phyloP scores from a whole-genome alignment of 2,797 vertebrate species.

The Helostoma temminkii region DNA sequence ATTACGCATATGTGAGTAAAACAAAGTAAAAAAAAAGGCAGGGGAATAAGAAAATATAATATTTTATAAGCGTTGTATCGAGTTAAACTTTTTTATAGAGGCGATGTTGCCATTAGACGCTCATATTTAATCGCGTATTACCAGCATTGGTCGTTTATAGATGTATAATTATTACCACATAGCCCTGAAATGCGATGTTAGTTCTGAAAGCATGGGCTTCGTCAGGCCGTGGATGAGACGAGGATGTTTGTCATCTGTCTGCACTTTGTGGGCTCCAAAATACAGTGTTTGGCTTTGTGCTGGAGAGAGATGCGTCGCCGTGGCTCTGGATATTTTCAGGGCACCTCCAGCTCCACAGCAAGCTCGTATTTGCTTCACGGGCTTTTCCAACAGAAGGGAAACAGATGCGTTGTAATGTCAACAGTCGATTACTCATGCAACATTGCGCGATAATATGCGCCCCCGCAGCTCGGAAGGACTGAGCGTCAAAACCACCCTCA shows the following conservation, averaged over 20 bases:
- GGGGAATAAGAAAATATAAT: background rate
- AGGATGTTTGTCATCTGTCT: slow-evolving; percentile 68
- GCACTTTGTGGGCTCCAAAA: slow-evolving; percentile 46
- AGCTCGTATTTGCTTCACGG: slow-evolving; percentile 40
- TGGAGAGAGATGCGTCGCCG: slow-evolving; percentile 52
- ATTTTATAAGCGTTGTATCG: slow-evolving; percentile 16
- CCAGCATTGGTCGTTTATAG: background rate
- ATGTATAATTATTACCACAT: background rate
- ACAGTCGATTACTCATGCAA: slow-evolving; percentile 76
- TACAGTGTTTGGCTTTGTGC: slow-evolving; percentile 58
- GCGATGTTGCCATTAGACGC: background rate
- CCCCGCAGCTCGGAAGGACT: slow-evolving; percentile 53
- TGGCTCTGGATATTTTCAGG: slow-evolving; percentile 77
- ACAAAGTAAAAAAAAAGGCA: background rate
- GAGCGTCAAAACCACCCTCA: slow-evolving; percentile 11
- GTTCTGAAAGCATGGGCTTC: slow-evolving; percentile 65
- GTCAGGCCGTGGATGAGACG: slow-evolving; percentile 63
- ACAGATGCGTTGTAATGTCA: slow-evolving; percentile 78
- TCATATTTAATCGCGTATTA: slow-evolving; percentile 18
- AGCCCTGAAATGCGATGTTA: slow-evolving; percentile 30
- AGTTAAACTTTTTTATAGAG: slow-evolving; percentile 35
- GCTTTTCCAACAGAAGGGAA: slow-evolving; percentile 68
- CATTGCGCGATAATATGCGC: slow-evolving; percentile 68
- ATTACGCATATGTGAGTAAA: background rate
- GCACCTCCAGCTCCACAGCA: slow-evolving; percentile 39